Evolutionary conservation across 1,140 invertebrate species (phyloP).

Genomic region (Drosophila athabasca): DNA sequence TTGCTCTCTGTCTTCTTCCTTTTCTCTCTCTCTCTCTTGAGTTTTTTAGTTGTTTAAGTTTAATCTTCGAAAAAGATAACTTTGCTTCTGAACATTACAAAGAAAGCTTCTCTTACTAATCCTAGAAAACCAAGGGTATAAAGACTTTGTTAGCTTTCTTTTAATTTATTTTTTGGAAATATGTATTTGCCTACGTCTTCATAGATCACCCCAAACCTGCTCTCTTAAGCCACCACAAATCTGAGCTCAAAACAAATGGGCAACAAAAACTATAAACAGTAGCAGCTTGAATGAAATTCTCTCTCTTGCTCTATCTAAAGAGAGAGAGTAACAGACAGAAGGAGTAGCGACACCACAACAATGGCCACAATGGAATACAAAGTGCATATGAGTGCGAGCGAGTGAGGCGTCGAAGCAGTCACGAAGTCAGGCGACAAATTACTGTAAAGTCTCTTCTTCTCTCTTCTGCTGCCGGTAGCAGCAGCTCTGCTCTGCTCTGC

Average conservation of each 20-base stretch:
- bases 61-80: too few relatives aligned
- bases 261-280: neutral
- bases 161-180: neutral
- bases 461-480: slow-evolving; percentile 9
- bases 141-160: neutral
- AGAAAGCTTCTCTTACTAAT: too few relatives aligned
- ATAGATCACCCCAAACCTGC: neutral
- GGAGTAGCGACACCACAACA: slow-evolving; percentile 1
- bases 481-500: slow-evolving; percentile 2
- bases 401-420: slow-evolving; percentile 45
- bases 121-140: neutral
- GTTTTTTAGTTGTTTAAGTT: too few relatives aligned
- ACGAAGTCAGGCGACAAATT: slow-evolving; percentile 79
- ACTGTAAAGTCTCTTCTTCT: slow-evolving; percentile 55
- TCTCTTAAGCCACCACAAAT: slow-evolving; percentile 32
- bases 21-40: too few relatives aligned
- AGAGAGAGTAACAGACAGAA: neutral
- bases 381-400: neutral
- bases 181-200: too few relatives aligned
- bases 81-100: too few relatives aligned
- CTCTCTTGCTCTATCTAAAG: slow-evolving; percentile 16
- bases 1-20: neutral
- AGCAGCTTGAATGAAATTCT: slow-evolving; percentile 37
- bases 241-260: slow-evolving; percentile 41
- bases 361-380: slow-evolving; percentile 13